These are phyloP conservation scores for Cantharis rustica DNA, from an alignment of 2,888 invertebrate genomes.

Conservation along the genomic window DNA sequence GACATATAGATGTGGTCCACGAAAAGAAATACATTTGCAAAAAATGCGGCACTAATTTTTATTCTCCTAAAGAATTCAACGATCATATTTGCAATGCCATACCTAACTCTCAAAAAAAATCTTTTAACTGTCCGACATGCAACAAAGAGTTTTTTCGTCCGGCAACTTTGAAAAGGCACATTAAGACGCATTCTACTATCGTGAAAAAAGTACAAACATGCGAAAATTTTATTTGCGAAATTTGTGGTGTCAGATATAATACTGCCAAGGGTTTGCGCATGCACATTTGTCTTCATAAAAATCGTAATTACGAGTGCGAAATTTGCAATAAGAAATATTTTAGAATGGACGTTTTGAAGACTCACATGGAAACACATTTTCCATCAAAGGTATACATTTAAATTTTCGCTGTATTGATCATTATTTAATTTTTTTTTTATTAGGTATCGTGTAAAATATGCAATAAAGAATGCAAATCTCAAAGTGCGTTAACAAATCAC, in stretches of 20 bases:
- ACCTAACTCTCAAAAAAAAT: not conserved
- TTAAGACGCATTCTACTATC: constrained; percentile 37
- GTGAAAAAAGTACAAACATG: constrained; percentile 14
- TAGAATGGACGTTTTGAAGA: constrained; percentile 30
- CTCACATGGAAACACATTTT: constrained; percentile 33
- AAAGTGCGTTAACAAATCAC: constrained; percentile 7
- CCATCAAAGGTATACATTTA: constrained; percentile 20
- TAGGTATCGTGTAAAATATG: constrained; percentile 15
- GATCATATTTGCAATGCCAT: constrained; percentile 42
- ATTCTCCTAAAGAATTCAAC: constrained; percentile 38
- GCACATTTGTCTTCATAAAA: constrained; percentile 54
- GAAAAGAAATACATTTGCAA: constrained; percentile 42
- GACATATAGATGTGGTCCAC: constrained; percentile 53
- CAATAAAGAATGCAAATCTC: constrained; percentile 16
- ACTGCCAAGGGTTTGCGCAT: constrained; percentile 54
- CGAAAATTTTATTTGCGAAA: constrained; percentile 53
- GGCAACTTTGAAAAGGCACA: constrained; percentile 43
- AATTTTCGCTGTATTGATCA: not conserved
- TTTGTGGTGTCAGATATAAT: constrained; percentile 57
- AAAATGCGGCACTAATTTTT: constrained; percentile 41
- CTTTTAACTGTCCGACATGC: constrained; percentile 43
- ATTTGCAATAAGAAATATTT: constrained; percentile 41
- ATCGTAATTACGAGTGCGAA: constrained; percentile 35
- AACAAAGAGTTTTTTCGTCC: constrained; percentile 42
- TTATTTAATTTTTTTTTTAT: not conserved